A percentile compares a stretch with the other conserved stretches of the same genome.
These are phyloP conservation scores for Triplophysa tibetana DNA, from an alignment of 2,113 vertebrate species.

Conservation along the genomic window DNA sequence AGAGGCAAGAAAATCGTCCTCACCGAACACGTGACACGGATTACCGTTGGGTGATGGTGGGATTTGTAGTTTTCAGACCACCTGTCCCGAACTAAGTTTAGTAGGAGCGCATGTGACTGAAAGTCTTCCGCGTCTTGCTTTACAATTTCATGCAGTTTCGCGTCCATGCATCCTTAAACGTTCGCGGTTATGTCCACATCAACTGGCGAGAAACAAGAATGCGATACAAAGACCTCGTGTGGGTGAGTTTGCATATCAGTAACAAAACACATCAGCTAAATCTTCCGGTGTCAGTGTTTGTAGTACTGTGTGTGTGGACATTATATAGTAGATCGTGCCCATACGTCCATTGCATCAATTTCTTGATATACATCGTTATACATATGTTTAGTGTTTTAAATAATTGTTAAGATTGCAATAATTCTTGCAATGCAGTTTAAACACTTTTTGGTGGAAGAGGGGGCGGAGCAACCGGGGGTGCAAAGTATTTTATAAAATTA, in stretches of 20 bases:
- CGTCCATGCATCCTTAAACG: not conserved
- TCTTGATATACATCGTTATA: no score
- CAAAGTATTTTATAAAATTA: no score
- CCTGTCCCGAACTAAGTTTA: not conserved
- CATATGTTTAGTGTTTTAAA: not conserved
- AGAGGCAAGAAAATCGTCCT: not conserved
- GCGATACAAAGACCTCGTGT: slow-evolving; percentile 9
- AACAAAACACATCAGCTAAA: not conserved
- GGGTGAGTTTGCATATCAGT: slow-evolving; percentile 10
- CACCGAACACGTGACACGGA: not conserved
- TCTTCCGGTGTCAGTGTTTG: not conserved
- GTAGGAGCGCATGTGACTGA: slow-evolving; percentile 4
- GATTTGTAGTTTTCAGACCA: slow-evolving; percentile 32
- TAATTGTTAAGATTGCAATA: not conserved
- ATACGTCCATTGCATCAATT: not conserved
- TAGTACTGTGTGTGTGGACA: not conserved
- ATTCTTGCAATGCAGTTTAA: not conserved
- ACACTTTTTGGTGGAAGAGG: no score
- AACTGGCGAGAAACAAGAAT: not conserved
- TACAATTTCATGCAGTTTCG: not conserved
- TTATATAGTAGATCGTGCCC: not conserved
- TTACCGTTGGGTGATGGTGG: not conserved
- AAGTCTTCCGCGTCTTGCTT: not conserved
- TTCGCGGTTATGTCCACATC: not conserved
- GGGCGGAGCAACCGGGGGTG: no score